phyloP scores from a whole-genome alignment of 2,113 vertebrate species.

The Tautogolabrus adspersus region DNA sequence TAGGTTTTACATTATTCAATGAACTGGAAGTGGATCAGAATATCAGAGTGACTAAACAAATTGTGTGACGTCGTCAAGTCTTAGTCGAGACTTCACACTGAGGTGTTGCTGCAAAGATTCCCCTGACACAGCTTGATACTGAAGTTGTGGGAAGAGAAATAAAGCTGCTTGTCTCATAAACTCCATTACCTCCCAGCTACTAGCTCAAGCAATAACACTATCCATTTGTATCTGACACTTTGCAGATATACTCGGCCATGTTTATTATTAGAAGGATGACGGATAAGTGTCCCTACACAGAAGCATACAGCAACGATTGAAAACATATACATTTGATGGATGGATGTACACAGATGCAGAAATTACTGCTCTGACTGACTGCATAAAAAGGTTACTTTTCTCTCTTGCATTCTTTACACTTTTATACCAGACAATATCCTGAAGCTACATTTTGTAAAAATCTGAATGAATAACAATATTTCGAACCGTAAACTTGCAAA shows the following conservation, averaged over 20 bases:
- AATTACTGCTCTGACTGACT: too few species aligned
- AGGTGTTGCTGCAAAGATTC: conserved; percentile 1
- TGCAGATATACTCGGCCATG: not conserved
- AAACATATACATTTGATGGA: too few species aligned
- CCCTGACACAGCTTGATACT: not conserved
- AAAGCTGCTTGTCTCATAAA: conserved; percentile 19
- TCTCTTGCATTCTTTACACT: too few species aligned
- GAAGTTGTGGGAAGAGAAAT: conserved; percentile 20
- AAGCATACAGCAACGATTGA: too few species aligned
- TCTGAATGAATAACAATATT: too few species aligned
- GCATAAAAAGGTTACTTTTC: too few species aligned
- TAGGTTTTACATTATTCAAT: not conserved
- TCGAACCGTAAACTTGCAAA: not conserved
- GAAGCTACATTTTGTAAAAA: too few species aligned
- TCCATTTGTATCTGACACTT: not conserved
- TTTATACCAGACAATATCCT: too few species aligned
- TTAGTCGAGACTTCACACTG: not conserved
- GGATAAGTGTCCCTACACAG: conserved; percentile 1
- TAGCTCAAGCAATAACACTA: conserved; percentile 11
- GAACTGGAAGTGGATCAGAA: not conserved
- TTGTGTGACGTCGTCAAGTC: not conserved
- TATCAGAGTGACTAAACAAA: conserved; percentile 8
- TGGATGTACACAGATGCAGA: too few species aligned
- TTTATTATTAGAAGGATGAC: not conserved
- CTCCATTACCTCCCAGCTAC: conserved; percentile 18